These are phyloP conservation scores for Drosophila sucinea DNA, from an alignment of 1,140 invertebrate species.

Conservation along the genomic window DNA sequence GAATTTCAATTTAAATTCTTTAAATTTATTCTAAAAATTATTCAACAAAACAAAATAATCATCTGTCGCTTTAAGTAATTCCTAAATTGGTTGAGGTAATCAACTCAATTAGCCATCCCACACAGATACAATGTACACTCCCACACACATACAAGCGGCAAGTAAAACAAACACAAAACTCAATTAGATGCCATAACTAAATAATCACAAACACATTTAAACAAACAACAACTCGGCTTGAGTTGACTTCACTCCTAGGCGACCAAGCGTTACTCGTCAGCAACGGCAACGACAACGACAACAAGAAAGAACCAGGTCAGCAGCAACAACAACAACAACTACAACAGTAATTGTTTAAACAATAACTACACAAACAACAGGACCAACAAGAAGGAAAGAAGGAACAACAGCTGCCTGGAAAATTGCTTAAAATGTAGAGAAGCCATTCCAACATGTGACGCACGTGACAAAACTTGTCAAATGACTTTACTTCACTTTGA, in stretches of 20 bases:
- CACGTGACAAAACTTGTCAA: conserved; percentile 81
- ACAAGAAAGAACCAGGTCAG: conserved; percentile 53
- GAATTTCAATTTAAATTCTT: not conserved
- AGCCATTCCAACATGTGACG: conserved; percentile 78
- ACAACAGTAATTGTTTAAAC: conserved; percentile 50
- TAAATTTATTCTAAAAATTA: not conserved
- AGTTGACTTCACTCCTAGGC: conserved; percentile 38
- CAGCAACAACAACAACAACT: conserved; percentile 45
- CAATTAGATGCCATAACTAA: conserved; percentile 81
- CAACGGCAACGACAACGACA: conserved; percentile 18
- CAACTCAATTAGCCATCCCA: conserved; percentile 65
- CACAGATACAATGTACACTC: conserved; percentile 22
- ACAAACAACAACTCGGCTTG: conserved; percentile 56
- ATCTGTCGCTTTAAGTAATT: not conserved
- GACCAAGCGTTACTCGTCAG: conserved; percentile 18
- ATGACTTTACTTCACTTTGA: conserved; percentile 74
- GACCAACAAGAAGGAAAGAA: not conserved
- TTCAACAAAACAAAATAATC: not conserved
- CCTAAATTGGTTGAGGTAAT: conserved; percentile 53
- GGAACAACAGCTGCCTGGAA: conserved; percentile 59
- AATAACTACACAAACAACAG: conserved; percentile 55
- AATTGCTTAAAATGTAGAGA: conserved; percentile 69
- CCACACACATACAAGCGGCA: conserved; percentile 1
- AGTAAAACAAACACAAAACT: conserved; percentile 66
- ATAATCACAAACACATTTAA: conserved; percentile 81